phyloP scores from a whole-genome alignment of 1,140 invertebrate genomes.

The Cotesia typhae region DNA sequence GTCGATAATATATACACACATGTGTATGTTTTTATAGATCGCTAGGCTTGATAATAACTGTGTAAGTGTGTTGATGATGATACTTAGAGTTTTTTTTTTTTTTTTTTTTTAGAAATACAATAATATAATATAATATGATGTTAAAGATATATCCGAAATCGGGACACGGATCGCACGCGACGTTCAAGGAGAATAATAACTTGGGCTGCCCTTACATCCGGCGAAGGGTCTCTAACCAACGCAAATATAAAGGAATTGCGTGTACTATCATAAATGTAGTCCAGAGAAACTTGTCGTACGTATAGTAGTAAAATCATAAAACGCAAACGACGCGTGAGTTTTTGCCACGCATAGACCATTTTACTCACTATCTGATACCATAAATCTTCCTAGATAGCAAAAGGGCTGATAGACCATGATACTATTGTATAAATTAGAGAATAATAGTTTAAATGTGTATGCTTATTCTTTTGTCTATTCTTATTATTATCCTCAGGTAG shows the following conservation, averaged over 20 bases:
- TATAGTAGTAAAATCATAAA: slow-evolving; percentile 5
- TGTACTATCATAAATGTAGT: slow-evolving; percentile 23
- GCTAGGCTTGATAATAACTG: too few species aligned
- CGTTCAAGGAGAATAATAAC: neutral
- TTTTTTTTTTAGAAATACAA: neutral
- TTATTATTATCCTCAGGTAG: too few species aligned
- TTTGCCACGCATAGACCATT: neutral
- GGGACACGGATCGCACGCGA: slow-evolving; percentile 23
- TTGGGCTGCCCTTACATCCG: slow-evolving; percentile 20
- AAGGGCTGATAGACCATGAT: too few species aligned
- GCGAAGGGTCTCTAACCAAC: slow-evolving; percentile 4
- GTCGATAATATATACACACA: neutral
- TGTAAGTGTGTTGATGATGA: too few species aligned
- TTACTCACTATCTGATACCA: too few species aligned
- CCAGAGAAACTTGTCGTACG: slow-evolving; percentile 6
- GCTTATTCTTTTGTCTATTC: too few species aligned
- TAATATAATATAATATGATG: neutral
- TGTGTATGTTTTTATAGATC: too few species aligned
- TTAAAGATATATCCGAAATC: slow-evolving; percentile 7
- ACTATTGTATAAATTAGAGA: too few species aligned
- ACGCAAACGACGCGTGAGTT: neutral
- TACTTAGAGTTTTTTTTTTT: too few species aligned
- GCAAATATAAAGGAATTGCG: slow-evolving; percentile 7
- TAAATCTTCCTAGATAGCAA: too few species aligned
- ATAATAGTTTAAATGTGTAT: too few species aligned